phyloP scores from a whole-genome alignment of 2,888 invertebrate species.

The Micropterix aruncella region DNA sequence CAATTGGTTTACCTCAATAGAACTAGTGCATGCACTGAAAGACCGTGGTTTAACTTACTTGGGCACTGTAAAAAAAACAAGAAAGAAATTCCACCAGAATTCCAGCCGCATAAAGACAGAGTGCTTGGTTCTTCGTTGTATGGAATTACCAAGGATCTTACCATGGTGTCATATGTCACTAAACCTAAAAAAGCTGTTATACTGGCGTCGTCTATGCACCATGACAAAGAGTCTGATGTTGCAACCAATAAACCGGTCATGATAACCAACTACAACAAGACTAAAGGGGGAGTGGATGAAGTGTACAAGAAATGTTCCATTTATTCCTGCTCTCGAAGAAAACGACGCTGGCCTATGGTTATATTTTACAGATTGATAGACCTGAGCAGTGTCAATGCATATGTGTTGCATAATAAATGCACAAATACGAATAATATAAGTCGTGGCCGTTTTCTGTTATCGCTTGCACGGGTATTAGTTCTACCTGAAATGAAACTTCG shows the following conservation, averaged over 20 bases:
- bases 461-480: not conserved
- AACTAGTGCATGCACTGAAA: not conserved
- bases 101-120: no score
- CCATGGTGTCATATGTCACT: not conserved
- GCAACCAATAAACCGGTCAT: no score
- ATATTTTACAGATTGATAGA: no score
- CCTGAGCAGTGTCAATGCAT: no score
- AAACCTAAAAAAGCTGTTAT: not conserved
- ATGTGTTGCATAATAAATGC: no score
- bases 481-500: not conserved
- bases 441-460: not conserved
- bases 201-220: constrained; percentile 1
- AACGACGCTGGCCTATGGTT: no score
- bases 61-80: not conserved
- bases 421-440: no score
- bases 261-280: not conserved
- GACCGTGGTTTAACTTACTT: not conserved
- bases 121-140: not conserved
- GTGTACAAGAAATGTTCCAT: no score
- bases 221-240: no score
- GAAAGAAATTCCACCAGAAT: no score
- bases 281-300: no score
- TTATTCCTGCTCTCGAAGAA: no score
- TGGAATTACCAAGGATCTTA: not conserved
- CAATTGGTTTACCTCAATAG: constrained; percentile 1